phyloP scores from a whole-genome alignment of 2,888 invertebrate genomes.

The Nomada lathburiana region DNA sequence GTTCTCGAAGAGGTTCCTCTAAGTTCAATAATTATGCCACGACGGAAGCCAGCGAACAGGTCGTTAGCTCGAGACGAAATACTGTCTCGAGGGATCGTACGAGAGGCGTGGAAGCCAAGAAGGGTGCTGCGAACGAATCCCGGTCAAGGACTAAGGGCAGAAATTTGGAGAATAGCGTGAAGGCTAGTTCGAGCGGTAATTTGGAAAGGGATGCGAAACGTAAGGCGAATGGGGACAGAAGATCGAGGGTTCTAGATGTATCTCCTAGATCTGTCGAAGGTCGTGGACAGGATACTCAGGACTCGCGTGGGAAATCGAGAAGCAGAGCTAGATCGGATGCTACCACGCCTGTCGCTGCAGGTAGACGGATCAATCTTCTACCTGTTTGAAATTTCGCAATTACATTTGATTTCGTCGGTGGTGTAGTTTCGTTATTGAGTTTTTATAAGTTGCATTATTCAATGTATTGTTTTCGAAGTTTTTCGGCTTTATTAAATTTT shows the following conservation, averaged over 20 bases:
- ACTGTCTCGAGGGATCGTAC: conserved; percentile 46
- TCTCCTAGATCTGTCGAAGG: conserved; percentile 45
- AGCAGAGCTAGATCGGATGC: conserved; percentile 53
- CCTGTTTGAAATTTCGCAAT: no score
- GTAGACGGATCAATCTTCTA: conserved; percentile 37
- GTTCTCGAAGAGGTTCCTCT: conserved; percentile 66
- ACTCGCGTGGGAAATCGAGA: conserved; percentile 55
- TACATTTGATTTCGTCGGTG: no score
- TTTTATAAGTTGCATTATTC: background rate
- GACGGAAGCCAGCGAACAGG: conserved; percentile 42
- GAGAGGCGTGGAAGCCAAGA: conserved; percentile 37
- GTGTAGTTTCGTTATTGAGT: background rate
- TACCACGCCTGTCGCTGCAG: conserved; percentile 17
- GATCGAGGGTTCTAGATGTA: conserved; percentile 55
- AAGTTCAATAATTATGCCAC: conserved; percentile 52
- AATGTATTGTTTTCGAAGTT: background rate
- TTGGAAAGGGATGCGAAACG: conserved; percentile 41
- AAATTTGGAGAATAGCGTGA: conserved; percentile 29
- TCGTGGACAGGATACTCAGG: conserved; percentile 51
- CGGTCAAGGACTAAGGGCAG: conserved; percentile 52
- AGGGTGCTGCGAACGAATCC: conserved; percentile 19
- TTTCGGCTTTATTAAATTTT: no score
- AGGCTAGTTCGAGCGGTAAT: background rate
- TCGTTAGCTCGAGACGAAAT: conserved; percentile 35
- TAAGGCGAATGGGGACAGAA: conserved; percentile 45